Evolutionary conservation across 2,888 invertebrate species (phyloP), one percentile per base, ranked within the genome.

Genomic region (Oscheius sp.): DNA sequence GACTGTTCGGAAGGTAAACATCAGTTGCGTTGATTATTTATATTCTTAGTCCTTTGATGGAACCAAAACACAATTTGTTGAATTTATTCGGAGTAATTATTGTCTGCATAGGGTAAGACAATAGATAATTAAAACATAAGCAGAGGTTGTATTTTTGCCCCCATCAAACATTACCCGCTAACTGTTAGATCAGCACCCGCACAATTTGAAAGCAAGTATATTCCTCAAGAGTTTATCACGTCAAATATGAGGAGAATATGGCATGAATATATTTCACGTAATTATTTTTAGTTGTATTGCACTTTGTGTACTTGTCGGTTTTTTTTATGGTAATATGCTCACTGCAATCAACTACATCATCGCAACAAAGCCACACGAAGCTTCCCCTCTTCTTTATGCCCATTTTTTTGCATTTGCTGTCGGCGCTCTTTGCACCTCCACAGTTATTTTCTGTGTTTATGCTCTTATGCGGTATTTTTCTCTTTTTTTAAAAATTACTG

Each of bases 371-470:
- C 64, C 67, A 14, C n/a, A n/a, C n/a, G 72, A 69, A 38, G 67
- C 81, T 4, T 63, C 76, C 2, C 77, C 71, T 36, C 73, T 74
- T 30, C 80, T 79, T 57, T 73, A 81, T 24, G 69, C 75, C 73
- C 88, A 88, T 79, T 87, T 88, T 14, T 88, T 89, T 78, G 85
- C 88, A 20, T 87, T 88, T 69, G 88, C 85, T 75, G 80, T 85
- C 69, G 89, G 89, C 17, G 87, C 88, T 47, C 85, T 86, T 49
- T 64, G 85, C 45, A 82, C 87, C 1, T 86, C 87, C 65, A 86
- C 87, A 14, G 33, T 85, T 24, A 86, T 87, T 68, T 87, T 89
- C 72, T 63, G 86, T 24, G n/a, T 69, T 2, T 79, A 79, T 49
- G 63, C 70, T 0, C 28, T 64, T 4, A 44, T 59, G 1, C 71